Evolutionary conservation across 2,113 vertebrate species (phyloP).

Genomic region (Bubo blakistoni): DNA sequence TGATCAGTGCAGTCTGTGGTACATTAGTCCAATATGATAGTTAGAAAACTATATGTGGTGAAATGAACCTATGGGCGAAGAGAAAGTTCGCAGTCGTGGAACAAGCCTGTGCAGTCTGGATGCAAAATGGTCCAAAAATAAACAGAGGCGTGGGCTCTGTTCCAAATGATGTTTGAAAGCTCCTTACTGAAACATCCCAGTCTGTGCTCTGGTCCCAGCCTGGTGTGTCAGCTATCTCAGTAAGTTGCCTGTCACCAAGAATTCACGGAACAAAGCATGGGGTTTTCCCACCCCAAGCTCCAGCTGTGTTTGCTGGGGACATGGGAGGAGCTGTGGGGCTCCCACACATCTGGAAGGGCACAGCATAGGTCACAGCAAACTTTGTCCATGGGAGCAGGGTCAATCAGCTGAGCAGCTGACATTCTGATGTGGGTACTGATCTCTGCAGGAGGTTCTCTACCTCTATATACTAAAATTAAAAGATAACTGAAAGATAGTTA

Average conservation of each 20-base stretch:
- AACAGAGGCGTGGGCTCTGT: neutral
- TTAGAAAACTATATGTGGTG: neutral
- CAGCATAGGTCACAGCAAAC: neutral
- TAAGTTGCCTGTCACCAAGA: neutral
- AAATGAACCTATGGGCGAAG: neutral
- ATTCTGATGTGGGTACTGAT: neutral
- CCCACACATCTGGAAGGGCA: rapidly evolving
- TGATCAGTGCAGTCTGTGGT: neutral
- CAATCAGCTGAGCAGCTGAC: neutral
- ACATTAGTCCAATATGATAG: neutral
- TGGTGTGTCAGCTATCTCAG: rapidly evolving
- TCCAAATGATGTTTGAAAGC: neutral
- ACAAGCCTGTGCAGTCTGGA: neutral
- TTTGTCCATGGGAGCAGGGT: neutral
- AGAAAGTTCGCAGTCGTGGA: neutral
- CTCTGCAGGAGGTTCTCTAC: neutral
- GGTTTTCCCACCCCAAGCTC: rapidly evolving
- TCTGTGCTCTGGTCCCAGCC: rapidly evolving
- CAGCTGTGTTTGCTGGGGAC: neutral
- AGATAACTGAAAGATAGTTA: neutral
- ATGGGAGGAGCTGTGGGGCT: rapidly evolving
- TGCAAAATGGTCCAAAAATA: neutral
- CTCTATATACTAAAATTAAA: neutral
- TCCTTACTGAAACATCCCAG: neutral
- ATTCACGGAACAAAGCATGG: rapidly evolving